phyloP scores from a whole-genome alignment of 2,888 invertebrate species.

The Leptogaster cylindrica region DNA sequence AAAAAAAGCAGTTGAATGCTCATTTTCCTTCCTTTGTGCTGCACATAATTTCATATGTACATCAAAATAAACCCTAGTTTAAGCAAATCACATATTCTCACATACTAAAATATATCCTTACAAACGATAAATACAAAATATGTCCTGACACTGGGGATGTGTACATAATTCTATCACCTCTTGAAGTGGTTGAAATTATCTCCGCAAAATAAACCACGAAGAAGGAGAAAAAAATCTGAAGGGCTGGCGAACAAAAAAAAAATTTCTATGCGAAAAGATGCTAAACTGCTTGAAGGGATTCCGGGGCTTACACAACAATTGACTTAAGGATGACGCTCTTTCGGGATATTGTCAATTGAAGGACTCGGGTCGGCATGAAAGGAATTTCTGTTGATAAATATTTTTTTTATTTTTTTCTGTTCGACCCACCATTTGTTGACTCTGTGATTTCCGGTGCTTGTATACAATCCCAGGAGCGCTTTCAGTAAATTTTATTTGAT shows the following conservation, averaged over 20 bases:
- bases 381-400: conserved; percentile 37
- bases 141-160: too few relatives aligned
- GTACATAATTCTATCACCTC: too few relatives aligned
- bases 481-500: conserved; percentile 22
- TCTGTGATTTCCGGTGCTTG: conserved; percentile 29
- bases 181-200: conserved; percentile 37
- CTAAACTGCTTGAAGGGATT: conserved; percentile 38
- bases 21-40: not conserved
- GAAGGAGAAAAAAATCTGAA: conserved; percentile 11
- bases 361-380: conserved; percentile 28
- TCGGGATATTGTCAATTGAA: conserved; percentile 43
- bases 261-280: conserved; percentile 12
- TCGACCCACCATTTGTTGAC: conserved; percentile 31
- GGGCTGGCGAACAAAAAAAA: conserved; percentile 14
- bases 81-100: too few relatives aligned
- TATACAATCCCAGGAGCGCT: conserved; percentile 19
- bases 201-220: conserved; percentile 30
- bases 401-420: not conserved
- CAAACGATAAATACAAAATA: too few relatives aligned
- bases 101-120: too few relatives aligned
- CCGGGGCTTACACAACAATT: conserved; percentile 39
- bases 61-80: too few relatives aligned
- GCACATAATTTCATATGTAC: not conserved
- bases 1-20: not conserved
- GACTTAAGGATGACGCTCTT: conserved; percentile 44